phyloP scores from a whole-genome alignment of 2,113 vertebrate species.

The Spheniscus mendiculus region DNA sequence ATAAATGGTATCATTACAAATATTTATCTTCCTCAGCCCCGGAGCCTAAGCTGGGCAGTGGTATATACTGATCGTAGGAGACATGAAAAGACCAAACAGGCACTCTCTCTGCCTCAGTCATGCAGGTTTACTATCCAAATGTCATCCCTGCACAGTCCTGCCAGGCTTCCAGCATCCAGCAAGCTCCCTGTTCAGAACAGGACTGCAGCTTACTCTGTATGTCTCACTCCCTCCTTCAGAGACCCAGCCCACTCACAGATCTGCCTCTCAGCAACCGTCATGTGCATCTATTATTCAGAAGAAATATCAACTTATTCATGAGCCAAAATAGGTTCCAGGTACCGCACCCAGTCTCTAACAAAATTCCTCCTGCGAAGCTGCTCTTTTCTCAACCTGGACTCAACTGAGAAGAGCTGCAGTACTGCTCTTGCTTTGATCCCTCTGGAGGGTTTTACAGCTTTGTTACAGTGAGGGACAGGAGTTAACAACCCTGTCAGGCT shows the following conservation, averaged over 20 bases:
- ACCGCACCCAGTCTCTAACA: background rate
- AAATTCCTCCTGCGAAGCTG: background rate
- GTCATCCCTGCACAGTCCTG: background rate
- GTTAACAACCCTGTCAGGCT: background rate
- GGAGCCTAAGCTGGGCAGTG: background rate
- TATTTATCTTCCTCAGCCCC: background rate
- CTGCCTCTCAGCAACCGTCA: constrained; percentile 19
- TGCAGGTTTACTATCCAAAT: background rate
- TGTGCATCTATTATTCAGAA: constrained; percentile 32
- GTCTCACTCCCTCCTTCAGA: background rate
- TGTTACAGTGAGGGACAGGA: background rate
- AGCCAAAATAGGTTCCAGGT: background rate
- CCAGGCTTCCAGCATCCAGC: background rate
- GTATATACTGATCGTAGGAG: fast-evolving
- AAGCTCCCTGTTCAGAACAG: background rate
- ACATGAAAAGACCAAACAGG: background rate
- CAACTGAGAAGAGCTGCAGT: background rate
- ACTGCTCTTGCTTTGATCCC: background rate
- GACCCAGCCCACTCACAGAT: background rate
- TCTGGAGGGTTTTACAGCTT: background rate
- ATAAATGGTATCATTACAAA: background rate
- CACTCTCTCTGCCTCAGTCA: background rate
- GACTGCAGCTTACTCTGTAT: background rate
- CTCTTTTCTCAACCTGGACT: background rate
- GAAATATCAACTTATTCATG: constrained; percentile 30